These are phyloP conservation scores for Cnemophilus loriae DNA, from an alignment of 2,113 vertebrate genomes.

Conservation along the genomic window DNA sequence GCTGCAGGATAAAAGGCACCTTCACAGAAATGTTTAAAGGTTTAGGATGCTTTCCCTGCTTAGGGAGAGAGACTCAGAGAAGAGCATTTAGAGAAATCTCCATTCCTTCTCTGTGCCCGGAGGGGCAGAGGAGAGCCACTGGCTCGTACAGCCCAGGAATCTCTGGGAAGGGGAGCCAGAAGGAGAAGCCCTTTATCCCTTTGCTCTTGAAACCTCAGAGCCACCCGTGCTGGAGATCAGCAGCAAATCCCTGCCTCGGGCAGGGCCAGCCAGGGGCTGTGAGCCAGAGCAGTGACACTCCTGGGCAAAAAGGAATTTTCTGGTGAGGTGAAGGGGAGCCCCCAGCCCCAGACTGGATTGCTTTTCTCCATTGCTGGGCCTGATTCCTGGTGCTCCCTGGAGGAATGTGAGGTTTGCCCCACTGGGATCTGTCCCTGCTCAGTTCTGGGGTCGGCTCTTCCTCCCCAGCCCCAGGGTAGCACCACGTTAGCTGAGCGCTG, in stretches of 20 bases:
- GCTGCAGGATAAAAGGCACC: neutral
- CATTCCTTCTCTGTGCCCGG: fast-evolving
- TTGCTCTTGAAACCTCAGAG: neutral
- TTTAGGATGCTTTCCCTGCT: neutral
- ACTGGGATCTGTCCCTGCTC: neutral
- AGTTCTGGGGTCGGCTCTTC: fast-evolving
- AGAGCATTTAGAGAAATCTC: neutral
- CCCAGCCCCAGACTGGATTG: neutral
- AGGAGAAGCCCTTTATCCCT: neutral
- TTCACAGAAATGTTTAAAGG: neutral
- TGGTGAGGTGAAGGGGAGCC: neutral
- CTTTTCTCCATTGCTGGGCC: neutral
- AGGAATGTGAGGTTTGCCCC: neutral
- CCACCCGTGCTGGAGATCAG: fast-evolving
- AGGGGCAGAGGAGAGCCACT: fast-evolving
- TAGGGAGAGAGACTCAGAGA: too few relatives aligned
- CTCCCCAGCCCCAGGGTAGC: neutral
- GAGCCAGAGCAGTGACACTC: neutral
- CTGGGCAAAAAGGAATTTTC: neutral
- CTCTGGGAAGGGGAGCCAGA: neutral
- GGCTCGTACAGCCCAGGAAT: neutral
- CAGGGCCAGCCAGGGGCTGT: fast-evolving
- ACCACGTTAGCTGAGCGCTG: fast-evolving
- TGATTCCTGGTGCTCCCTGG: neutral
- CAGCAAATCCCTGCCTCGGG: neutral